A percentile compares a stretch with the other conserved stretches of the same genome.
These are phyloP conservation scores for Athrips mouffetella DNA, from an alignment of 2,888 invertebrate species.

Conservation along the genomic window DNA sequence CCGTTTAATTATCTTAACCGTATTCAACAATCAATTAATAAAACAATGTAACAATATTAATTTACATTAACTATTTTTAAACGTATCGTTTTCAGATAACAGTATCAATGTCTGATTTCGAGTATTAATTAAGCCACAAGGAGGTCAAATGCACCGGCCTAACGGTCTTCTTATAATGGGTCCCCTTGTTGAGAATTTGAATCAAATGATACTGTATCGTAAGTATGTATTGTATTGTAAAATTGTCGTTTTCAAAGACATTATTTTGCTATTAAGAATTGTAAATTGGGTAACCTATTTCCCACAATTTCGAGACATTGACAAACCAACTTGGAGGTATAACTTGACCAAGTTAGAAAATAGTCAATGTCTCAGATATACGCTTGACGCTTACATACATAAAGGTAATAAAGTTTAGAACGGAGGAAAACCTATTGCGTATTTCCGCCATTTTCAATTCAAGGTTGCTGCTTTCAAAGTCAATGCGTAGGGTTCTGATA, in stretches of 20 bases:
- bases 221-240: background rate
- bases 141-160: constrained; percentile 65
- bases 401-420: background rate
- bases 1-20: no score
- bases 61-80: no score
- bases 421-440: constrained; percentile 9
- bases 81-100: constrained; percentile 17
- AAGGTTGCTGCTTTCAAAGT: constrained; percentile 13
- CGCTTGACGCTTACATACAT: background rate
- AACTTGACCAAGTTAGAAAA: no score
- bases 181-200: constrained; percentile 47
- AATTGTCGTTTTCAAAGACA: constrained; percentile 16
- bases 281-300: constrained; percentile 10
- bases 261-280: constrained; percentile 23
- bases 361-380: background rate
- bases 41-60: no score
- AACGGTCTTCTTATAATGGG: constrained; percentile 56
- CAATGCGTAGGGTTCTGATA: constrained; percentile 3
- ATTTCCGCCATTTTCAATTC: constrained; percentile 10
- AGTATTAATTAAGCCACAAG: constrained; percentile 45
- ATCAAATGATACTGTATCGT: constrained; percentile 5
- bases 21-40: no score
- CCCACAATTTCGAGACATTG: background rate
- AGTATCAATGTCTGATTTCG: constrained; percentile 26
- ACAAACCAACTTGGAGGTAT: background rate